Evolutionary conservation across 2,113 vertebrate genomes (phyloP).

Genomic region (Poeciliopsis turrubarensis): DNA sequence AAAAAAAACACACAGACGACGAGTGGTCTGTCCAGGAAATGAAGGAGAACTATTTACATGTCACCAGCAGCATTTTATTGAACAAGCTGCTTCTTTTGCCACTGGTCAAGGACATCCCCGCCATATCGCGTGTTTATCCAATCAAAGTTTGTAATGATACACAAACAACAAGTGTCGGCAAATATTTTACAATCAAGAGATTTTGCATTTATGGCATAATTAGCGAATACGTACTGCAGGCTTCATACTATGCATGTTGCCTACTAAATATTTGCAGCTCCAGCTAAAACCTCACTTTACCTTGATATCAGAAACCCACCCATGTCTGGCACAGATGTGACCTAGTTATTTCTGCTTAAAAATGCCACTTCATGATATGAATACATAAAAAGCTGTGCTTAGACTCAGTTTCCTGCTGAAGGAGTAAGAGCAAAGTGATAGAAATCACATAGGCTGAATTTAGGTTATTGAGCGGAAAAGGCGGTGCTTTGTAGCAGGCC

Average conservation of each 20-base stretch:
- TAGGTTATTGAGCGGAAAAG: slow-evolving; percentile 13
- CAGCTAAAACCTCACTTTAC: neutral
- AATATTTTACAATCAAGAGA: neutral
- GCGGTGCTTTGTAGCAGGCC: neutral
- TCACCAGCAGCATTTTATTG: neutral
- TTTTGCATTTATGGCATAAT: neutral
- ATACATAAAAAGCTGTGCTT: slow-evolving; percentile 8
- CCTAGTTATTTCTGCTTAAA: neutral
- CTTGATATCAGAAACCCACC: neutral
- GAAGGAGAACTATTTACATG: neutral
- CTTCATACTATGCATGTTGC: neutral
- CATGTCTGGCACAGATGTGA: neutral
- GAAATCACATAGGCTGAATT: slow-evolving; percentile 14
- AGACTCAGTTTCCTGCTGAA: neutral
- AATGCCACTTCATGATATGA: too few species aligned
- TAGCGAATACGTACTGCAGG: neutral
- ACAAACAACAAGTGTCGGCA: neutral
- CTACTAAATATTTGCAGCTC: neutral
- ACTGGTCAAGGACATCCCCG: neutral
- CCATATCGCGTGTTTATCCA: neutral
- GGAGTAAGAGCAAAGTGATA: slow-evolving; percentile 14
- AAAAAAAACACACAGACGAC: too few species aligned
- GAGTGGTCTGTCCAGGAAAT: too few species aligned
- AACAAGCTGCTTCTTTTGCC: neutral
- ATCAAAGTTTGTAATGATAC: neutral